Percentiles rank a stretch among this genome's conserved stretches.
These are phyloP conservation scores for Dissostichus mawsoni DNA, from an alignment of 2,113 vertebrate genomes.

Conservation along the genomic window DNA sequence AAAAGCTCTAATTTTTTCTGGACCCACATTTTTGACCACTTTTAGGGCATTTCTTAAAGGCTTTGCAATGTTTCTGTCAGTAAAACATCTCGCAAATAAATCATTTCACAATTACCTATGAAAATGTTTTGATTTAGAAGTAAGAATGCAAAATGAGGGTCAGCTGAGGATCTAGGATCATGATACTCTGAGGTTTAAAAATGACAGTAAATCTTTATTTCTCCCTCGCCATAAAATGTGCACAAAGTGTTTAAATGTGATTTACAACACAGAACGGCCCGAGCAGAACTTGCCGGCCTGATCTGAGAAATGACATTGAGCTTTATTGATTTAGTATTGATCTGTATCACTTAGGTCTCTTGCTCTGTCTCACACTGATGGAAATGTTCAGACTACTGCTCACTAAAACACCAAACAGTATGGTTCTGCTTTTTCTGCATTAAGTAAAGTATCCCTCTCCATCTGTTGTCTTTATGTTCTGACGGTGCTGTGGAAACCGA, in stretches of 20 bases:
- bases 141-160: neutral
- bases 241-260: constrained; percentile 4
- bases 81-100: neutral
- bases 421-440: constrained; percentile 18
- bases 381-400: constrained; percentile 52
- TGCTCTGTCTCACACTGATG: constrained; percentile 13
- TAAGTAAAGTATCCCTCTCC: constrained; percentile 14
- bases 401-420: constrained; percentile 14
- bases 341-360: constrained; percentile 35
- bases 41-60: neutral
- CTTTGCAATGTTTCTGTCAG: neutral
- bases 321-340: constrained; percentile 65
- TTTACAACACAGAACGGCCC: neutral
- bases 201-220: neutral
- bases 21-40: neutral
- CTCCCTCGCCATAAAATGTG: neutral
- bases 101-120: neutral
- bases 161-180: neutral
- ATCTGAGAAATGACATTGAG: constrained; percentile 35
- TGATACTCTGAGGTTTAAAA: neutral
- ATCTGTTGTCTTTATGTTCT: constrained; percentile 25
- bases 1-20: no score
- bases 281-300: neutral
- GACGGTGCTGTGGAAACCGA: constrained; percentile 30
- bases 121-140: neutral